Percentiles rank a stretch among this genome's conserved stretches.
These are phyloP conservation scores for Ctenopoma multispine DNA, from an alignment of 2,797 vertebrate genomes.

Conservation along the genomic window DNA sequence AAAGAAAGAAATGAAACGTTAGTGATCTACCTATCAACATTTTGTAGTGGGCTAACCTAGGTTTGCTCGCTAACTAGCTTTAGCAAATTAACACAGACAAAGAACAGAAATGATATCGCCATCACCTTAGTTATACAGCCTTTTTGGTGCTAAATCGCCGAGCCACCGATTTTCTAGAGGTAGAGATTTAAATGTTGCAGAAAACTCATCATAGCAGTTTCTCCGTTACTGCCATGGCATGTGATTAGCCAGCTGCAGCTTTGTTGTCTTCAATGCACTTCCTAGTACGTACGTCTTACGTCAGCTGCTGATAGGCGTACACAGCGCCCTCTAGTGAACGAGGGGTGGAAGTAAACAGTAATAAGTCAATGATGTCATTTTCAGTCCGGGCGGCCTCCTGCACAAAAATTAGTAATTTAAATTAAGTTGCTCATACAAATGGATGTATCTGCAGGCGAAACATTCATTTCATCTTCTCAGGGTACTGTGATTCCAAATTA, in stretches of 20 bases:
- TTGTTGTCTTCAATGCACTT: conserved; percentile 38
- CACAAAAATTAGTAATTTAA: conserved; percentile 37
- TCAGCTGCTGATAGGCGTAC: neutral
- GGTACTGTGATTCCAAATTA: conserved; percentile 1
- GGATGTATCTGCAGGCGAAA: conserved; percentile 6
- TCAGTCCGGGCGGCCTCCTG: conserved; percentile 10
- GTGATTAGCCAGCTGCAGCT: neutral
- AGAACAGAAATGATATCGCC: neutral
- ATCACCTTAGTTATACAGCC: conserved; percentile 48
- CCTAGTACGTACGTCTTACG: conserved; percentile 58
- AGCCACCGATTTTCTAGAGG: neutral
- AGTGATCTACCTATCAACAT: neutral
- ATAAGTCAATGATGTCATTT: conserved; percentile 59
- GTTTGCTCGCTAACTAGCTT: conserved; percentile 29
- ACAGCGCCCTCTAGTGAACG: conserved; percentile 64
- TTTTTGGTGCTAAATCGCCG: neutral
- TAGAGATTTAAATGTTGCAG: neutral
- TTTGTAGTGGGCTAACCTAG: neutral
- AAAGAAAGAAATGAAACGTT: neutral
- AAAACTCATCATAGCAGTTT: neutral
- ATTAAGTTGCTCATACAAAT: conserved; percentile 18
- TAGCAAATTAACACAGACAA: neutral
- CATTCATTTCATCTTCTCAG: conserved; percentile 4
- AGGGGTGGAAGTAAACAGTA: neutral
- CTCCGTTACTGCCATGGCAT: neutral